Base-by-base conservation (phyloP, 1,140 invertebrate species). In the Epicauta chinensis region DNA sequence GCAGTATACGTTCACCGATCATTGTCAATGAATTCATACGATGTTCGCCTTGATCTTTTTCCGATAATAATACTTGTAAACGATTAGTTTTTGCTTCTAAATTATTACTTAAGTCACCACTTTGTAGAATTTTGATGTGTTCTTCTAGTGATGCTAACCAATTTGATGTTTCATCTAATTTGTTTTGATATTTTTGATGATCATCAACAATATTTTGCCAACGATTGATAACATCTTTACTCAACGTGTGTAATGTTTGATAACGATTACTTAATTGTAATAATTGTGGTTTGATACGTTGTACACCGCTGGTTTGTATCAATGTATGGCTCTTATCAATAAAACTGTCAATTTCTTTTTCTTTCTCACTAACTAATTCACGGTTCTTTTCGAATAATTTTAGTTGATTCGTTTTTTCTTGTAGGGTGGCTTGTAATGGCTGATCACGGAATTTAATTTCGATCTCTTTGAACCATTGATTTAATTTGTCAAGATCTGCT, bases 231-330 rank as follows among this genome's bases (percentile, higher is more conserved):
- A 91, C 84, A 70, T 96, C 92, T 74, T 95, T 91, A 53, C 87
- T 90, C 6, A 91, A 73, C 11, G 84, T 78, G 59, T 84, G 83
- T 16, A 97, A 71, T 40, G 87, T 77, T 70, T 94, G 90, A 68
- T 96, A 97, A 61, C 87, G 80, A 63, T 85, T 93, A 60, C 85
- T 93, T 11, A 95, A 83, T 75, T 96, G 92, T 0, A 89, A 87
- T 13, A 95, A 86, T 44, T 93, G 73, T 5, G 89, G 88, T 67
- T 93, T 92, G 3, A 97, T 80, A 42, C 88, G 80, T 56, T 93
- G 89, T 1, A 91, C 87, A 2, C 83, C 84, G 70, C 88, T 92
- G 2, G 82, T 76, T 66, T 93, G 87, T 1, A 94, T 77, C 39
- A 97, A 73, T 16, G 81, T 81, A 67, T 96, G 91, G n/a, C 89